Base-by-base conservation (phyloP, 2,113 vertebrate species). In the Psittacus erithacus region DNA sequence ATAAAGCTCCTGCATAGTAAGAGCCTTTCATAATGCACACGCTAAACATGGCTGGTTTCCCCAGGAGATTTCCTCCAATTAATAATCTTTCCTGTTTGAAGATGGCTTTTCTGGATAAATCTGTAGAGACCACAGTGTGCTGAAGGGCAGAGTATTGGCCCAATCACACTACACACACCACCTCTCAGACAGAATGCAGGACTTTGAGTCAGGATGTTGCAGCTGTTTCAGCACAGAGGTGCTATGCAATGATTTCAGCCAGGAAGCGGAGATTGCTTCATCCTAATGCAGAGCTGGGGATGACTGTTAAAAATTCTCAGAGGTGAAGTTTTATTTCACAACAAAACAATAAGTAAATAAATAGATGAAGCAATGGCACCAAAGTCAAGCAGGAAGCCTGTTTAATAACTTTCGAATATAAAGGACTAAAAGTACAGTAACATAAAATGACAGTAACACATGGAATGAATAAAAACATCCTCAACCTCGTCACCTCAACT, bases 181-280 rank as follows among this genome's bases (percentile, higher is more conserved):
- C 41, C 67, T 31, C 73, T 73, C 62, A 75, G n/a, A 75, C 47
- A 70, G 49, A 71, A 76, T 20, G 62, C 70, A 69, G 14, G 38
- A 23, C 76, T 76, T 90, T 82, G 62, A 62, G 81, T 65, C 93
- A 91, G 93, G 90, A 94, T 91, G 82, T 95, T 94, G 94, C 95
- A 96, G 96, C 92, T 96, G 93, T 85, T 94, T 50, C 46, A 89
- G 31, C 70, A 39, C 35, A 49, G 53, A 2, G 6, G 38, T 35
- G 22, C 60, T 38, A 49, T 1, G 47, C 86, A 86, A 95, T 46
- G 47, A 81, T 75, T 89, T n/a, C 49, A 35, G 52, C 52, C 78
- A 84, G 94, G 94, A 97, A 96, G 67, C 0, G 3, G 31, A 65
- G 57, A 90, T 96, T 91, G 71, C 87, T 92, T 92, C 84, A 95